Base-by-base conservation (phyloP, 1,140 invertebrate genomes). In the Aplysia californica region DNA sequence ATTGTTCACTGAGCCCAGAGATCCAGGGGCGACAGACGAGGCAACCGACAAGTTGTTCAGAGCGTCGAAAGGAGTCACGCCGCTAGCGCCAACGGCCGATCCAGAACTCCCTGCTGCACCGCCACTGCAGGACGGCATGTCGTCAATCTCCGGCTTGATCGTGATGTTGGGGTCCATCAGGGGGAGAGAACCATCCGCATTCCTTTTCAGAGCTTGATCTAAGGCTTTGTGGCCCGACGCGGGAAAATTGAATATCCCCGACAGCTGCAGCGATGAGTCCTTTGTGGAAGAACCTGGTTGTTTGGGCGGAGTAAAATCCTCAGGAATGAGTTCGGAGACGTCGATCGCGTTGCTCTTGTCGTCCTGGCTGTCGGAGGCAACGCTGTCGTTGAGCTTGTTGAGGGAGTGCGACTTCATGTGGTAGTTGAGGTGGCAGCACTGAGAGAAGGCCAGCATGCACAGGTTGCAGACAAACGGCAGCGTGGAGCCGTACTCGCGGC, bases 401-500 rank as follows among this genome's bases (percentile, higher is more conserved):
- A 72, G 56, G 21, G 72, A 65, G 23, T 75, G 72, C 10, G 59
- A 65, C 29, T 75, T 75, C 72, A 75, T 75, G 39, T 75, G 72
- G 41, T 75, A 75, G 72, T 75, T 75, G n/a, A 75, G 72, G 31
- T 75, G 72, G 38, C 72, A 75, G 41, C 72, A 75, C 31, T 75
- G 72, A 55, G 72, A 75, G 41, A 75, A 75, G 4, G 72, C 72
- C 58, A 75, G 61, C 72, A 75, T 75, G 61, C 72, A 75, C 3
- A 75, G 41, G 23, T 75, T 75, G 23, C 72, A 75, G 26, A 75
- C 72, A 55, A 75, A 75, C 15, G 72, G 72, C 58, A 75, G 41
- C 2, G 72, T 75, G 72, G 41, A 44, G 15, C 72, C 72, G 31
- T 75, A 75, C n/a, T 75, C 72, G 33, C 72, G 58, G 1, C 61